These are phyloP conservation scores for Leptopterna dolabrata DNA, from an alignment of 2,888 invertebrate species.

Conservation along the genomic window DNA sequence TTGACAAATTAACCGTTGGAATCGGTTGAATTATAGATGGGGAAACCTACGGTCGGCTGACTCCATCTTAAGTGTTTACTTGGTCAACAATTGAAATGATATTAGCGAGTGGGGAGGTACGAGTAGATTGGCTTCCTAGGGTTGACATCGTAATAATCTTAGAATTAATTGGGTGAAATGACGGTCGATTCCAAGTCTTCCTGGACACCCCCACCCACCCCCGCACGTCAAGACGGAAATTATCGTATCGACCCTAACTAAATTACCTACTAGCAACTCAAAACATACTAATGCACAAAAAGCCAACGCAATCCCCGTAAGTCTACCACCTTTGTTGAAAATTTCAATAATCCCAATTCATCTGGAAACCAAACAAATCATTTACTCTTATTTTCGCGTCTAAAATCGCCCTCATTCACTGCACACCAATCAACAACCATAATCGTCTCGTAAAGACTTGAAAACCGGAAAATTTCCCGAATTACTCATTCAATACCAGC, in stretches of 20 bases:
- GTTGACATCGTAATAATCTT: constrained; percentile 50
- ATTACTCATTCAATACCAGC: background rate
- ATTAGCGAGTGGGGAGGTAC: constrained; percentile 6
- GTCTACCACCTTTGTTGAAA: background rate
- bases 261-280: background rate
- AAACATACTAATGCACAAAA: background rate
- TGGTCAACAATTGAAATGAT: constrained; percentile 47
- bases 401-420: background rate
- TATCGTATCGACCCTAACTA: background rate
- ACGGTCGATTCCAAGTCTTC: constrained; percentile 36
- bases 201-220: background rate
- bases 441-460: background rate
- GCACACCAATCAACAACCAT: background rate
- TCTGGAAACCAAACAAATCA: background rate
- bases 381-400: background rate
- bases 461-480: background rate
- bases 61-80: constrained; percentile 53
- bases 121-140: constrained; percentile 34
- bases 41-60: constrained; percentile 32
- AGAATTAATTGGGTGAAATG: constrained; percentile 50
- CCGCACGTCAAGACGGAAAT: background rate
- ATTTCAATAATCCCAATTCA: background rate
- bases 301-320: background rate
- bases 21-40: constrained; percentile 51
- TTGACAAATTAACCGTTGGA: constrained; percentile 51